These are phyloP conservation scores for Herpetotheres cachinnans DNA, from an alignment of 2,113 vertebrate species.

Conservation along the genomic window DNA sequence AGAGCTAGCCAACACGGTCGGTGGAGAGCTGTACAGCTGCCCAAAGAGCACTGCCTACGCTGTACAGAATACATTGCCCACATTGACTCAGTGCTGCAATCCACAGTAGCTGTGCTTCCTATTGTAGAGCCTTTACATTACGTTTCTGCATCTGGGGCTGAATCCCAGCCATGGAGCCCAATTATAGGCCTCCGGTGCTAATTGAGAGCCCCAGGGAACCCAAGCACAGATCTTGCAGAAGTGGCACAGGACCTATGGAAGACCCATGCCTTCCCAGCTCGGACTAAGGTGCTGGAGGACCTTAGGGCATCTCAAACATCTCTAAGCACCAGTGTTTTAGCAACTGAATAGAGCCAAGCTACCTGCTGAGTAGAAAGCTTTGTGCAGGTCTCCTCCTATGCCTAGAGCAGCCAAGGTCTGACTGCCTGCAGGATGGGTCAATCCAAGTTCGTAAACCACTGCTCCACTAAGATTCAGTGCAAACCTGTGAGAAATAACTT, in stretches of 20 bases:
- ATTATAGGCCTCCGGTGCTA: not conserved
- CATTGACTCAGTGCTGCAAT: not conserved
- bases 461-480: not conserved
- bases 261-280: not conserved
- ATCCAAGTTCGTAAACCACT: not conserved
- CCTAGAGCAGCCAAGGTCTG: not conserved
- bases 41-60: rapidly evolving
- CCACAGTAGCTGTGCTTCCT: not conserved
- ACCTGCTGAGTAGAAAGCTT: not conserved
- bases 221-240: not conserved
- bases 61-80: not conserved
- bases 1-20: not conserved
- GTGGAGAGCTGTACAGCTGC: not conserved
- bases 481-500: not conserved
- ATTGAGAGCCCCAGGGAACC: not conserved
- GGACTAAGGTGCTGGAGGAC: not conserved
- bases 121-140: not conserved
- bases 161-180: not conserved
- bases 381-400: not conserved
- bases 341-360: not conserved
- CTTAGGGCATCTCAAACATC: not conserved
- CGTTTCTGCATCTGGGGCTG: not conserved
- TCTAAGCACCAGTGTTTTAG: not conserved
- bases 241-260: not conserved
- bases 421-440: not conserved